These are phyloP conservation scores for Poecilia latipinna DNA, from an alignment of 2,113 vertebrate species.

Conservation along the genomic window DNA sequence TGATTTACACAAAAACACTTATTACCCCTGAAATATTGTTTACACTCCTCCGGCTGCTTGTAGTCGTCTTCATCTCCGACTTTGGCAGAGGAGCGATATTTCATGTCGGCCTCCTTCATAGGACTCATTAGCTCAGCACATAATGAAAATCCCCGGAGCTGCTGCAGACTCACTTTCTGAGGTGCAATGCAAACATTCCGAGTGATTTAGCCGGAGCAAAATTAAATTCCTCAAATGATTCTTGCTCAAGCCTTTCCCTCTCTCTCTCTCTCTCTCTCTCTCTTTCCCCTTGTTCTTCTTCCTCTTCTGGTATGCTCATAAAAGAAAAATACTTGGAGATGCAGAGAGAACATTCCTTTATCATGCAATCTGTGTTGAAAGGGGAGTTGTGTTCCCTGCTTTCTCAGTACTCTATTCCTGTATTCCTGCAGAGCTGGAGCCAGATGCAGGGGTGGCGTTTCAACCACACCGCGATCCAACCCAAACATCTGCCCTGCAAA, in stretches of 20 bases:
- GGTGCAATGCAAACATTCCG: slow-evolving; percentile 63
- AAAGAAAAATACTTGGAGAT: slow-evolving; percentile 65
- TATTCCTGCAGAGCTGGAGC: slow-evolving; percentile 30
- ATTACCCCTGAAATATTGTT: slow-evolving; percentile 24
- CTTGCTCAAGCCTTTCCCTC: slow-evolving; percentile 48
- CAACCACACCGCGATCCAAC: slow-evolving; percentile 47
- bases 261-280: background rate
- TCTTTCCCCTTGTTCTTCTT: slow-evolving; percentile 7
- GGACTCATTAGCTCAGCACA: slow-evolving; percentile 28
- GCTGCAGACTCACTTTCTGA: slow-evolving; percentile 35
- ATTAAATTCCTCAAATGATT: slow-evolving; percentile 75
- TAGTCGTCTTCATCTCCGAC: slow-evolving; percentile 33
- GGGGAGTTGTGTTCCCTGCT: slow-evolving; percentile 51
- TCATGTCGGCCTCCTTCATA: slow-evolving; percentile 18
- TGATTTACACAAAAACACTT: background rate
- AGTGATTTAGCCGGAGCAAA: slow-evolving; percentile 60
- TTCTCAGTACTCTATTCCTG: slow-evolving; percentile 68
- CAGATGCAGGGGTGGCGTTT: slow-evolving; percentile 67
- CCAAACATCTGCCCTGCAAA: slow-evolving; percentile 72
- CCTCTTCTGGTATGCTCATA: slow-evolving; percentile 37
- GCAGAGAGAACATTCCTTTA: slow-evolving; percentile 60
- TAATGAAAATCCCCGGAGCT: slow-evolving; percentile 38
- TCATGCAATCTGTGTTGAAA: slow-evolving; percentile 49
- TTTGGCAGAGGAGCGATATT: slow-evolving; percentile 8
- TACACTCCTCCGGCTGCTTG: slow-evolving; percentile 25